Percentiles rank a stretch among this genome's conserved stretches.
Evolutionary conservation across 2,797 vertebrate genomes (phyloP).

Genomic region (Diglossa cyanea): DNA sequence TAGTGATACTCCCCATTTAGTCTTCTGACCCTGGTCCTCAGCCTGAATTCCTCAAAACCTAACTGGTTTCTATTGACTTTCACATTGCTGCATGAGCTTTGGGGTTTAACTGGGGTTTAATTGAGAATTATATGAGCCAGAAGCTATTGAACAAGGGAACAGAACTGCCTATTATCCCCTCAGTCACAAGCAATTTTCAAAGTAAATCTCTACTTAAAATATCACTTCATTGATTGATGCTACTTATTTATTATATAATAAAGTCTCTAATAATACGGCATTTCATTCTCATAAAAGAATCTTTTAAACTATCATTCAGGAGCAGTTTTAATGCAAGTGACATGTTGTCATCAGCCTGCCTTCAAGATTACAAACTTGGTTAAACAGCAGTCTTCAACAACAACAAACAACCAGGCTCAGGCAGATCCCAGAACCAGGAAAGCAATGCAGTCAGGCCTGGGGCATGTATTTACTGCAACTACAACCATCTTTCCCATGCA

Average conservation of each 20-base stretch:
- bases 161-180: neutral
- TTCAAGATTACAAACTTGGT: neutral
- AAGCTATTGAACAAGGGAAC: neutral
- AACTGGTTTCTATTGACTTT: neutral
- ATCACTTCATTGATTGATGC: neutral
- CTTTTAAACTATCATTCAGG: neutral
- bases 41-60: neutral
- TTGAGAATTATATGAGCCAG: neutral
- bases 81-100: neutral
- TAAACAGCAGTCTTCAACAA: neutral
- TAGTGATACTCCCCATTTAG: neutral
- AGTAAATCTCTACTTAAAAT: neutral
- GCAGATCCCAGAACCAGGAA: neutral
- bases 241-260: neutral
- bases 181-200: conserved; percentile 2
- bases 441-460: neutral
- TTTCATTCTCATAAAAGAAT: neutral
- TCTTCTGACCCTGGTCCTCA: neutral
- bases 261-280: neutral
- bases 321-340: neutral
- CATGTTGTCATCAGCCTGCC: neutral
- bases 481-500: neutral
- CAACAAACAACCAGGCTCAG: neutral
- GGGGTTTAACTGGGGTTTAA: conserved; percentile 21
- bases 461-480: neutral